Evolutionary conservation across 2,113 vertebrate species (phyloP).

Genomic region (Haemorhous mexicanus): DNA sequence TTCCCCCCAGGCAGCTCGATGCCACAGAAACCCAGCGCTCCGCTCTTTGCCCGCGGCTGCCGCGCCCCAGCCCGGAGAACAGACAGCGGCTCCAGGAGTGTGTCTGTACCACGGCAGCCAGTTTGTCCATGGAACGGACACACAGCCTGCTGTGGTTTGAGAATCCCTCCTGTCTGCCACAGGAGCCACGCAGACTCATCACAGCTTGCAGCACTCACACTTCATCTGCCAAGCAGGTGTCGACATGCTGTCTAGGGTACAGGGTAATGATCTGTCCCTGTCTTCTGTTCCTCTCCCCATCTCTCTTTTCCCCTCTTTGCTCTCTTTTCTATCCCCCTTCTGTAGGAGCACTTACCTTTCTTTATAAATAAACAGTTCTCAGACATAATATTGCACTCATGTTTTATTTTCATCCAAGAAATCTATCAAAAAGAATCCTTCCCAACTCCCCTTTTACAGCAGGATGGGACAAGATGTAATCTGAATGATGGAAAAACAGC

Average conservation of each 20-base stretch:
- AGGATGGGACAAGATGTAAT: background rate
- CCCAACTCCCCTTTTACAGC: background rate
- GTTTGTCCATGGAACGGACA: background rate
- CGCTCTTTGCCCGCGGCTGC: background rate
- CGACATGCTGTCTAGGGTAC: accelerated
- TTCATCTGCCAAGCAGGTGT: background rate
- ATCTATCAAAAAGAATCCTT: background rate
- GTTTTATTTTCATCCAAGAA: background rate
- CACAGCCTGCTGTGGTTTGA: background rate
- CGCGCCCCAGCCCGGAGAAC: background rate
- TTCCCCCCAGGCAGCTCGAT: background rate
- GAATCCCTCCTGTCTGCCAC: too few relatives aligned
- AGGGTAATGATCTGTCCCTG: background rate
- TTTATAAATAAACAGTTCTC: background rate
- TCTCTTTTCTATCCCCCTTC: background rate
- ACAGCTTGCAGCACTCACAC: too few relatives aligned
- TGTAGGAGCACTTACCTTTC: background rate
- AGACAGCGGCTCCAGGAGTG: background rate
- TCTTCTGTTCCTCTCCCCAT: background rate
- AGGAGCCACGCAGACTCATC: background rate
- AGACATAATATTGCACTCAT: background rate
- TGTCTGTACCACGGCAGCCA: background rate
- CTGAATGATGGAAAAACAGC: background rate
- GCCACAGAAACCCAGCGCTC: too few relatives aligned
- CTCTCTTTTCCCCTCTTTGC: background rate